Evolutionary conservation across 1,140 invertebrate species (phyloP), one percentile per base, ranked within the genome.

Genomic region (Sipha flava): DNA sequence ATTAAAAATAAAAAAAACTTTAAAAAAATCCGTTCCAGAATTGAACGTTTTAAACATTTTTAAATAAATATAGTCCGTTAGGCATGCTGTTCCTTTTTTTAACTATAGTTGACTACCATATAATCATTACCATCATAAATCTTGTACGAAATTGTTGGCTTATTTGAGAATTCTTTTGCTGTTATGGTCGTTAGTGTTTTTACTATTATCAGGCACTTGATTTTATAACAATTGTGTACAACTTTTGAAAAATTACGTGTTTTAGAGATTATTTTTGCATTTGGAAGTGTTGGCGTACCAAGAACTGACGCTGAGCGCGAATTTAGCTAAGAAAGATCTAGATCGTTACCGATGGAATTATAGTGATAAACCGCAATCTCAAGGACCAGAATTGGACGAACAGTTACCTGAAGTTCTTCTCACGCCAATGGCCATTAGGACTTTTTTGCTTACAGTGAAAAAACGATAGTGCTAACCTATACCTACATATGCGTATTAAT

Each of bases 401-500:
- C 18, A 29, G 10, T 2, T 59, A 31, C 26, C 49, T 43, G 79
- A 82, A 47, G 54, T 81, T 40, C 62, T 57, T 1, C 59, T 82
- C 10, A 45, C 40, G 49, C 81, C 81, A 12, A 82, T 82, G 82
- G 81, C 82, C 47, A 81, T 82, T 21, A 82, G 75, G 52, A 82
- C 82, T 40, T 82, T 80, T 81, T 70, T 79, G 45, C 70, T 82
- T n/a, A 81, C 70, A n/a, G 72, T 80, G 62, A 70, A 81, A 66
- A 5, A 29, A 9, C 45, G 62, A 70, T 79, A 79, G 29, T 40
- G 10, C 21, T 52, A 52, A 52, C n/a, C n/a, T 52, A 57, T 31
- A 6, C 10, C 37, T 18, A 10, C 21, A 66, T 10, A n/a, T 1
- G 12, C 21, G 21, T 47, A 70, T 9, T 2, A 7, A 26, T 40